phyloP scores from a whole-genome alignment of 1,140 invertebrate species.

The Lerema accius region DNA sequence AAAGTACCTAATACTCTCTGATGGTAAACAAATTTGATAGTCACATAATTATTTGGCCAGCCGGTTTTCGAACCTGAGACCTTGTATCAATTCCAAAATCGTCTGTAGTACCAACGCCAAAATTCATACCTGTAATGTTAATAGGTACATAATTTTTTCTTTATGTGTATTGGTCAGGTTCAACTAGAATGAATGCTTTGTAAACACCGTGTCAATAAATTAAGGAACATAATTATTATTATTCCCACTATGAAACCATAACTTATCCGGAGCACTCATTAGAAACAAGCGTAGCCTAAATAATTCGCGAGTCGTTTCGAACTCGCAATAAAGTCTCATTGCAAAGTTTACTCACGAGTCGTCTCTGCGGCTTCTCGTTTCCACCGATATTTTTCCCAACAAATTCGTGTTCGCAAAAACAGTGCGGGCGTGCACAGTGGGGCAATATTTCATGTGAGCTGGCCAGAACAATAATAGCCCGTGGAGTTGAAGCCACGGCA shows the following conservation, averaged over 20 bases:
- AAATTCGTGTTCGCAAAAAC: slow-evolving; percentile 75
- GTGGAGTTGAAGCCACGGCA: slow-evolving; percentile 78
- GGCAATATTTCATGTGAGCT: slow-evolving; percentile 81
- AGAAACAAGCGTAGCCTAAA: slow-evolving; percentile 17
- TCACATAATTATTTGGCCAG: too few relatives aligned
- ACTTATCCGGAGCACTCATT: not conserved
- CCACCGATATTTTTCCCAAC: slow-evolving; percentile 73
- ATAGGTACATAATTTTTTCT: not conserved
- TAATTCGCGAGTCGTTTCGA: slow-evolving; percentile 23
- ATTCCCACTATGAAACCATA: slow-evolving; percentile 3
- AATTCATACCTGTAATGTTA: too few relatives aligned
- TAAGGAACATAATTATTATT: too few relatives aligned
- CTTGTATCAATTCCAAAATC: too few relatives aligned
- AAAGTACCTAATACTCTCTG: too few relatives aligned
- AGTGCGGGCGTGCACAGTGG: slow-evolving; percentile 72
- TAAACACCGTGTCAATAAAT: too few relatives aligned
- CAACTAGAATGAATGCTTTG: too few relatives aligned
- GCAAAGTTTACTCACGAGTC: slow-evolving; percentile 62
- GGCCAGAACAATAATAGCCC: slow-evolving; percentile 81
- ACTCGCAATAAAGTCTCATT: slow-evolving; percentile 51
- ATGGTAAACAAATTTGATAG: too few relatives aligned
- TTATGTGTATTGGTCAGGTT: too few relatives aligned
- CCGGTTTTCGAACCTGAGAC: too few relatives aligned
- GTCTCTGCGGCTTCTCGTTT: slow-evolving; percentile 70
- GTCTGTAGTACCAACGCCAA: too few relatives aligned